Evolutionary conservation across 2,113 vertebrate genomes (phyloP).

Genomic region (Misgurnus anguillicaudatus): DNA sequence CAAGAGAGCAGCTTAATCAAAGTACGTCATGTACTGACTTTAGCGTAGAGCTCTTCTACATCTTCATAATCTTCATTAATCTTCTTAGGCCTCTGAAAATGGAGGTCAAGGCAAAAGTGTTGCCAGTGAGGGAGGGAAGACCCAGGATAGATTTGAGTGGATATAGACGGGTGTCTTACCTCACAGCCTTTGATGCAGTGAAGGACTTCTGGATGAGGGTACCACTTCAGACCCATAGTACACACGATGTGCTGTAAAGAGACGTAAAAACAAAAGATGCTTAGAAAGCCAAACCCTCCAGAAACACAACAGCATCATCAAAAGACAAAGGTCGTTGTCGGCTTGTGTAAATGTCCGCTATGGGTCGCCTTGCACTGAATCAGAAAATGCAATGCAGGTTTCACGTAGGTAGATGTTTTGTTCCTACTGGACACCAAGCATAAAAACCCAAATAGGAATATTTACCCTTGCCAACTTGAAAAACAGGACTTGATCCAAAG

Average conservation of each 20-base stretch:
- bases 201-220: conserved; percentile 87
- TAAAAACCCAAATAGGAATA: background rate
- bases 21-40: conserved; percentile 31
- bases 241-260: conserved; percentile 86
- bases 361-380: no score
- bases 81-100: conserved; percentile 33
- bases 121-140: conserved; percentile 13
- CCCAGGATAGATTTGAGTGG: conserved; percentile 7
- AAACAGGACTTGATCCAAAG: conserved; percentile 8
- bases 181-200: conserved; percentile 97
- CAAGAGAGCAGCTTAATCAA: background rate
- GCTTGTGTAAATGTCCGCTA: no score
- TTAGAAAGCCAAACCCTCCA: background rate
- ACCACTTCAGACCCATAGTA: conserved; percentile 93
- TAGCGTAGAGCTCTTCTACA: conserved; percentile 29
- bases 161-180: conserved; percentile 72
- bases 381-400: no score
- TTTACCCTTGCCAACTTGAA: background rate
- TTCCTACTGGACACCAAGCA: conserved; percentile 1
- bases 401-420: background rate
- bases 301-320: background rate
- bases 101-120: conserved; percentile 40
- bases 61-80: conserved; percentile 40
- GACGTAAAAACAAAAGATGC: background rate
- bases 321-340: background rate